Base-by-base conservation (phyloP, 2,113 vertebrate species). In the Aegithalos caudatus region DNA sequence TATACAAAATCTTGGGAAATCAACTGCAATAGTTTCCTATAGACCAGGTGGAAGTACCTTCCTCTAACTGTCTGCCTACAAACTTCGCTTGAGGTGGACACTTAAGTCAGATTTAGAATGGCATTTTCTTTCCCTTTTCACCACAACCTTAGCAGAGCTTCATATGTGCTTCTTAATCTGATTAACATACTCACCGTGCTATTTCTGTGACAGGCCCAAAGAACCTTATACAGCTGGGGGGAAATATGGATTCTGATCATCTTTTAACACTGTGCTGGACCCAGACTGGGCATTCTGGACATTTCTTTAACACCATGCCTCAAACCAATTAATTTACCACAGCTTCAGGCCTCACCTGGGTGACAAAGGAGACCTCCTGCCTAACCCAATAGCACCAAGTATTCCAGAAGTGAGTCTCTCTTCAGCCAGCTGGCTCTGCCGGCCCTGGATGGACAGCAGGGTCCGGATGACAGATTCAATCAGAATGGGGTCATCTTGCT, bases 291-390 rank as follows among this genome's bases (percentile, higher is more conserved):
- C 45, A 60, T 13, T 29, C 58, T 78, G 37, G 25, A 82, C 20
- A 47, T 8, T 53, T 35, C 48, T 64, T 45, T 18, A 78, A 58
- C 4, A 4, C 3, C 3, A 22, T 1, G 2, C 47, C 15, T 40
- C 44, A 31, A 25, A 62, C 6, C 16, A 79, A 12, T 14, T 11
- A 14, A 76, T 31, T 65, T 6, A 51, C 11, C 7, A 2, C 12
- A 65, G 31, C 38, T 51, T 44, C 79, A 47, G 6, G 18, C n/a
- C 81, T 94, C 92, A 99, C 99, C 98, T 99, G 92, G 98, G 98
- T 42, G 99, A 99, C 74, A 99, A 96, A 17, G 99, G 99, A 16
- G 99, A 99, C 82, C 98, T 99, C 95, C 98, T 98, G 81, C 99
- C 99, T 12, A 99, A 95, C 31, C 99, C 99, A 8, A 99, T 98